Evolutionary conservation across 1,140 invertebrate species (phyloP).

Genomic region (Pentalonia nigronervosa): DNA sequence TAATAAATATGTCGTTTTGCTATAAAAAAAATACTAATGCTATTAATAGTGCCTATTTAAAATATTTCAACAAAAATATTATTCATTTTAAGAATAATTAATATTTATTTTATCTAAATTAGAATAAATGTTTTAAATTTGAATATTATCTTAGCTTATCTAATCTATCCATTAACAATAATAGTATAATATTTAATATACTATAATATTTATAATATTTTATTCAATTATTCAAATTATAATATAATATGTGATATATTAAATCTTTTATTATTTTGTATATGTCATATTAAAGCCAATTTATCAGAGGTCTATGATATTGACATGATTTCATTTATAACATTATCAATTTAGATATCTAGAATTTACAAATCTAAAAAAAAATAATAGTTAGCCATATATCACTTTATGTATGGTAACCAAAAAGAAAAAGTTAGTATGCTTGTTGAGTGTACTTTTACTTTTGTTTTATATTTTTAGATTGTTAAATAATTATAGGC

Average conservation of each 20-base stretch:
- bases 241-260: not conserved
- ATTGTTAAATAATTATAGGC: not conserved
- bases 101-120: not conserved
- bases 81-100: not conserved
- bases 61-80: not conserved
- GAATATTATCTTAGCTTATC: not conserved
- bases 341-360: not conserved
- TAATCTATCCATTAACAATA: not conserved
- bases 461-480: not conserved
- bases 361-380: not conserved
- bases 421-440: not conserved
- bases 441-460: not conserved
- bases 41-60: not conserved
- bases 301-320: not conserved
- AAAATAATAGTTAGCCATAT: not conserved
- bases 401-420: not conserved
- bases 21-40: not conserved
- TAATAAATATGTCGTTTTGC: not conserved
- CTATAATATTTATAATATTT: too few species aligned
- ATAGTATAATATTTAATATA: not conserved
- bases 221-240: not conserved
- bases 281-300: not conserved
- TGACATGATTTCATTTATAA: not conserved
- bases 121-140: not conserved
- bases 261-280: not conserved